phyloP scores from a whole-genome alignment of 1,140 invertebrate species.

The Drosophila sulfurigaster region DNA sequence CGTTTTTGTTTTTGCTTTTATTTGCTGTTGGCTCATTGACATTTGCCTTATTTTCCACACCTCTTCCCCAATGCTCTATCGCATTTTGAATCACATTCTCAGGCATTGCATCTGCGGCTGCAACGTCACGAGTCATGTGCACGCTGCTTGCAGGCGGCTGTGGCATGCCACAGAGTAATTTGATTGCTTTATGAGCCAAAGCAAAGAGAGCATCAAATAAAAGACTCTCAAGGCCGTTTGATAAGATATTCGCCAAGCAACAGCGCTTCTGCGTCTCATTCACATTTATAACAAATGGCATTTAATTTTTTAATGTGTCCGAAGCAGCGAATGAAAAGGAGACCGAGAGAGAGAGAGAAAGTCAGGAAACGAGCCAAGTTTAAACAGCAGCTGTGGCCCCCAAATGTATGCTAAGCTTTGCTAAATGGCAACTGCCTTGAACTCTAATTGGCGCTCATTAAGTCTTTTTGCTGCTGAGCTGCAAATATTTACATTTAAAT shows the following conservation, averaged over 20 bases:
- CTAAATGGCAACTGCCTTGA: slow-evolving; percentile 22
- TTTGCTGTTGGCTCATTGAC: slow-evolving; percentile 59
- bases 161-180: slow-evolving; percentile 25
- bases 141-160: slow-evolving; percentile 21
- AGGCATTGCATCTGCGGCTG: neutral
- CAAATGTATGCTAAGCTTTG: slow-evolving; percentile 18
- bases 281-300: slow-evolving; percentile 29
- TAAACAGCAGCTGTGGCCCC: slow-evolving; percentile 21
- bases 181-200: slow-evolving; percentile 36
- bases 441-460: slow-evolving; percentile 32
- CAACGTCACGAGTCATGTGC: slow-evolving; percentile 47
- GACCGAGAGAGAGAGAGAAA: neutral
- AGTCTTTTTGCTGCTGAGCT: neutral
- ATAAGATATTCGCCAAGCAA: slow-evolving; percentile 41
- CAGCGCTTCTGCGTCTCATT: neutral
- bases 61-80: neutral
- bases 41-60: slow-evolving; percentile 32
- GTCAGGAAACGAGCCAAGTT: neutral
- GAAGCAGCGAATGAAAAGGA: neutral
- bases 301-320: slow-evolving; percentile 36
- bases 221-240: slow-evolving; percentile 50
- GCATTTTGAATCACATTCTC: slow-evolving; percentile 14
- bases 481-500: neutral
- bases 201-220: slow-evolving; percentile 14
- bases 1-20: slow-evolving; percentile 28